Base-by-base conservation (phyloP, 2,113 vertebrate genomes). In the Oryzias woworae region DNA sequence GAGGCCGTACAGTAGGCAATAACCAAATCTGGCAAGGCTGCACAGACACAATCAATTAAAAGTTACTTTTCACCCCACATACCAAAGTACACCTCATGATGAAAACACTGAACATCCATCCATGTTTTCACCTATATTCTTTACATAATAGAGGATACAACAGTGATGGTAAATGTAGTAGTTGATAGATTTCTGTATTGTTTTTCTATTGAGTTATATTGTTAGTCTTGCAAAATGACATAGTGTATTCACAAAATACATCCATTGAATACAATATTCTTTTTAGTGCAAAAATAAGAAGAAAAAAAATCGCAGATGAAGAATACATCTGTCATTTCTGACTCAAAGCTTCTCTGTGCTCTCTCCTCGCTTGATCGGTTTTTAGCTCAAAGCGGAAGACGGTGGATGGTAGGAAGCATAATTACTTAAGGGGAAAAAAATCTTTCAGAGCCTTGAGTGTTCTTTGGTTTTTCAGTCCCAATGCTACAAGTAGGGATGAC, bases 391-490 rank as follows among this genome's bases (percentile, higher is more conserved):
- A 56, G 48, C 20, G 26, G 59, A 57, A 24, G 22, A 58, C 36
- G 13, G 43, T 36, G 17, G 62, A 70, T 2, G 4, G 56, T 44
- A 36, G n/a, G 28, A 28, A 66, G 42, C 26, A 14, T 67, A 69
- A 58, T 63, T 50, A 58, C 53, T 48, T 44, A 43, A 52, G 51
- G 56, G 58, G 26, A 26, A 66, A 15, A 36, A 36, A 13, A 36
- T 36, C 36, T 36, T 2, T 36, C 36, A 36, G 36, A 57, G 50
- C 48, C 10, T 23, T 26, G 31, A 60, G 26, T 73, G n/a, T 7
- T 1, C 47, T 62, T 44, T 15, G 17, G 24, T 7, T 15, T 43
- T 4, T 48, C 22, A 23, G 3, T 57, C 50, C 36, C 8, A 45
- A 58, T 46, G 4, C 26, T 8, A 59, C 42, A 17, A 14, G 42